phyloP scores from a whole-genome alignment of 2,888 invertebrate genomes.

The Disparrhopalites patrizii region DNA sequence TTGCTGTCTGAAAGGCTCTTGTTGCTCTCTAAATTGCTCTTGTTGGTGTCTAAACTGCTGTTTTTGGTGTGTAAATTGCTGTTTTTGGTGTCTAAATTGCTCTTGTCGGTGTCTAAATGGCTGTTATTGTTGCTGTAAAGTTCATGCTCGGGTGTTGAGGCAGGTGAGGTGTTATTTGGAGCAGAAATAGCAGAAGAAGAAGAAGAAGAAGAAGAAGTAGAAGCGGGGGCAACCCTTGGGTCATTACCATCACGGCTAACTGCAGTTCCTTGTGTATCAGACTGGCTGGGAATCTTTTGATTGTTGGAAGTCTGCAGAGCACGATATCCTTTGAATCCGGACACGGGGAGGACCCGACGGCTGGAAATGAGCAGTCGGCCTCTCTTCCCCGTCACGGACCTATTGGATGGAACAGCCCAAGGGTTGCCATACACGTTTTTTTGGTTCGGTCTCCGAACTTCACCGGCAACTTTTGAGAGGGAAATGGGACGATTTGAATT shows the following conservation, averaged over 20 bases:
- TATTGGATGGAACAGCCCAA: conserved; percentile 52
- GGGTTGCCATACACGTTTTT: conserved; percentile 59
- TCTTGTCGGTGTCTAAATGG: background rate
- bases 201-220: conserved; percentile 14
- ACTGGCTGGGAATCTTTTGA: conserved; percentile 15
- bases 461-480: background rate
- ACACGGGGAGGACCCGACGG: conserved; percentile 17
- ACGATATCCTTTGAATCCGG: conserved; percentile 34
- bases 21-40: background rate
- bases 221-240: conserved; percentile 48
- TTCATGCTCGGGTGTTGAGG: background rate
- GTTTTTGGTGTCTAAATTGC: too few species aligned
- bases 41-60: background rate
- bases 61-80: background rate
- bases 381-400: conserved; percentile 16
- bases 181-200: background rate
- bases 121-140: background rate
- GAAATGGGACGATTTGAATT: background rate
- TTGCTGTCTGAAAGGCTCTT: too few species aligned
- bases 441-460: conserved; percentile 49
- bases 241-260: conserved; percentile 43
- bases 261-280: conserved; percentile 31
- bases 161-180: background rate
- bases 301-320: conserved; percentile 21
- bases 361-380: conserved; percentile 17